Evolutionary conservation across 2,888 invertebrate genomes (phyloP).

Genomic region (Agrotis exclamationis): DNA sequence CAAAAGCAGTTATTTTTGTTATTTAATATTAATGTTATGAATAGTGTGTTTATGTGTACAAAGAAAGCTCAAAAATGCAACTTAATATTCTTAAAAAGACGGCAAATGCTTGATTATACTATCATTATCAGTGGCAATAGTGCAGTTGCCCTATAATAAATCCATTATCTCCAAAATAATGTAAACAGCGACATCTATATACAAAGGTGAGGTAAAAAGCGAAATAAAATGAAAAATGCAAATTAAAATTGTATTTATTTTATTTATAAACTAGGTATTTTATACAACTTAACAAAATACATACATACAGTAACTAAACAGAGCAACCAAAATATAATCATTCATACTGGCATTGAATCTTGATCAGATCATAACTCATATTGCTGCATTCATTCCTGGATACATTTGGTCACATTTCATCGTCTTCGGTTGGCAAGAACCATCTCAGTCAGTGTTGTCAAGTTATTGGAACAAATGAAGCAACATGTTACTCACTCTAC

Average conservation of each 20-base stretch:
- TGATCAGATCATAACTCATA: constrained; percentile 49
- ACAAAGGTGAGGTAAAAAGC: constrained; percentile 70
- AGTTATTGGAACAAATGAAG: constrained; percentile 67
- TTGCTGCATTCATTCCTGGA: constrained; percentile 67
- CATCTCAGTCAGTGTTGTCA: constrained; percentile 60
- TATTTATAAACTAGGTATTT: constrained; percentile 90
- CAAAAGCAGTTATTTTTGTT: constrained; percentile 76
- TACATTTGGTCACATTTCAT: constrained; percentile 30
- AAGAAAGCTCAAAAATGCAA: constrained; percentile 39
- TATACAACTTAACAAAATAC: constrained; percentile 91
- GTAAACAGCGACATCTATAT: constrained; percentile 45
- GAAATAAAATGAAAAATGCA: constrained; percentile 84
- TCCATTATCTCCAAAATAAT: constrained; percentile 16
- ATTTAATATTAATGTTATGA: constrained; percentile 47
- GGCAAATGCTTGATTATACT: constrained; percentile 2
- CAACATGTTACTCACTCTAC: constrained; percentile 54
- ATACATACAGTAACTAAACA: constrained; percentile 90
- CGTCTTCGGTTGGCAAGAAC: constrained; percentile 69
- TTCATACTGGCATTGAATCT: constrained; percentile 78
- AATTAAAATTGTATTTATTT: constrained; percentile 86
- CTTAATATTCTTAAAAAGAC: neutral
- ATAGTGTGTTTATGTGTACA: constrained; percentile 41
- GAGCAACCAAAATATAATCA: constrained; percentile 87
- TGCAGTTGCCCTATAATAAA: neutral
- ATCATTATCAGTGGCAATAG: neutral